phyloP scores from a whole-genome alignment of 2,797 vertebrate genomes.

The Acipenser oxyrinchus region DNA sequence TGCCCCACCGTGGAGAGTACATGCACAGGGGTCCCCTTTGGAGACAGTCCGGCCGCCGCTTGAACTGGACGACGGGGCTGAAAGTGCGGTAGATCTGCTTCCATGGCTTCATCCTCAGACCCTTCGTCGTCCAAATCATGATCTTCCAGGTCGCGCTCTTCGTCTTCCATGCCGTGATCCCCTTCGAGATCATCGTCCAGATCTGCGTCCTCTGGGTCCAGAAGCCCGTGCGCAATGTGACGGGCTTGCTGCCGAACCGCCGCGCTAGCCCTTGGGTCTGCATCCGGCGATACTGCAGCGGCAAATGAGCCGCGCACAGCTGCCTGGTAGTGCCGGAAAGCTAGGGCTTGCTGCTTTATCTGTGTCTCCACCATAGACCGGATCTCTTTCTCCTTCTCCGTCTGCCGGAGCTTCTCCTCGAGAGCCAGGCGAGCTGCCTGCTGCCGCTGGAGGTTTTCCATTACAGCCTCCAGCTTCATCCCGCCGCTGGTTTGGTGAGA shows the following conservation, averaged over 20 bases:
- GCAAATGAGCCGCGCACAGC: slow-evolving; percentile 51
- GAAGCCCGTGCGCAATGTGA: slow-evolving; percentile 31
- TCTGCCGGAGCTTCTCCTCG: slow-evolving; percentile 64
- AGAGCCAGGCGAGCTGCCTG: slow-evolving; percentile 78
- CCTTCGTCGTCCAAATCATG: slow-evolving; percentile 34
- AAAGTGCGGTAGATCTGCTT: slow-evolving; percentile 34
- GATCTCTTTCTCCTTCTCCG: slow-evolving; percentile 51
- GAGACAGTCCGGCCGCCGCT: slow-evolving; percentile 32
- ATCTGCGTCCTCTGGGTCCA: slow-evolving; percentile 34
- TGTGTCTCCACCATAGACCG: slow-evolving; percentile 53
- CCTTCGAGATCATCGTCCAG: slow-evolving; percentile 39
- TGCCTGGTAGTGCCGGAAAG: slow-evolving; percentile 57
- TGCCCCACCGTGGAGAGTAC: slow-evolving; percentile 34
- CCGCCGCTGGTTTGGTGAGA: slow-evolving; percentile 44
- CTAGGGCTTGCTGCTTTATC: slow-evolving; percentile 57
- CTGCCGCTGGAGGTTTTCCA: slow-evolving; percentile 88
- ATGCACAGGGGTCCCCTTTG: slow-evolving; percentile 36
- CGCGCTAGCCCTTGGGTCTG: slow-evolving; percentile 20
- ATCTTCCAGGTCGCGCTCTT: slow-evolving; percentile 35
- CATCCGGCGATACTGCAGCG: slow-evolving; percentile 31
- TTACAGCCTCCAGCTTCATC: slow-evolving; percentile 80
- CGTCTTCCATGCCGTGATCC: slow-evolving; percentile 40
- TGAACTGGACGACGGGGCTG: slow-evolving; percentile 35
- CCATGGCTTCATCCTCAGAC: slow-evolving; percentile 41
- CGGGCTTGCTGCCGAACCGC: slow-evolving; percentile 27